A percentile compares a stretch with the other conserved stretches of the same genome.
phyloP scores from a whole-genome alignment of 2,888 invertebrate genomes.

The Holacanthella duospinosa region DNA sequence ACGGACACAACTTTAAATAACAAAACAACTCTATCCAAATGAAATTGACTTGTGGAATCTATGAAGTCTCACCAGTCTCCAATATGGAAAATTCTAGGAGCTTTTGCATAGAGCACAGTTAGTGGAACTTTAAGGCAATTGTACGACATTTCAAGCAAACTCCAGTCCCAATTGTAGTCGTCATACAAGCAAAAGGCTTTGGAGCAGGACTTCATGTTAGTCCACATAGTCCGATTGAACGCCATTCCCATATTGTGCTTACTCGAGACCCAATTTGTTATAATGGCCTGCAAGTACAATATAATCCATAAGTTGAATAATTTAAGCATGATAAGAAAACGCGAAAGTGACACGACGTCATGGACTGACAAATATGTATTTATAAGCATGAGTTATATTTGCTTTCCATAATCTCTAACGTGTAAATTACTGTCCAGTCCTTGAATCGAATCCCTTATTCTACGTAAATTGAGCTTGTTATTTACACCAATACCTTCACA shows the following conservation, averaged over 20 bases:
- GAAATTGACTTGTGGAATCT: not conserved
- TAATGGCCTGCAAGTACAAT: slow-evolving; percentile 67
- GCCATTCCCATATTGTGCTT: slow-evolving; percentile 99
- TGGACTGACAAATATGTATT: no score
- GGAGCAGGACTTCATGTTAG: slow-evolving; percentile 65
- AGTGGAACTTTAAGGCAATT: slow-evolving; percentile 57
- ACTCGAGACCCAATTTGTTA: slow-evolving; percentile 88
- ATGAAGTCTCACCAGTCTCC: slow-evolving; percentile 80
- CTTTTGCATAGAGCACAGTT: slow-evolving; percentile 67
- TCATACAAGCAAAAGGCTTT: slow-evolving; percentile 89
- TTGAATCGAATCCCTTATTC: no score
- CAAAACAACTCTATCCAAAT: not conserved
- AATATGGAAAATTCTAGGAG: slow-evolving; percentile 93
- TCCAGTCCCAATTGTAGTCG: slow-evolving; percentile 99
- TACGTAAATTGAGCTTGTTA: no score
- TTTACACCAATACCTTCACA: no score
- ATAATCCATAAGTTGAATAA: not conserved
- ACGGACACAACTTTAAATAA: no score
- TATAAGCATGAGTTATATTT: no score
- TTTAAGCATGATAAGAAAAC: not conserved
- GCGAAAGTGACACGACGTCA: no score
- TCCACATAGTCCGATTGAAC: slow-evolving; percentile 80
- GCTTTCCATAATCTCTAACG: no score
- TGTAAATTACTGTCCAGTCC: no score
- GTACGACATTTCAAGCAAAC: slow-evolving; percentile 79